Conservation (phyloP, 2,113 vertebrate genomes). For the Cichladusa arquata region DNA sequence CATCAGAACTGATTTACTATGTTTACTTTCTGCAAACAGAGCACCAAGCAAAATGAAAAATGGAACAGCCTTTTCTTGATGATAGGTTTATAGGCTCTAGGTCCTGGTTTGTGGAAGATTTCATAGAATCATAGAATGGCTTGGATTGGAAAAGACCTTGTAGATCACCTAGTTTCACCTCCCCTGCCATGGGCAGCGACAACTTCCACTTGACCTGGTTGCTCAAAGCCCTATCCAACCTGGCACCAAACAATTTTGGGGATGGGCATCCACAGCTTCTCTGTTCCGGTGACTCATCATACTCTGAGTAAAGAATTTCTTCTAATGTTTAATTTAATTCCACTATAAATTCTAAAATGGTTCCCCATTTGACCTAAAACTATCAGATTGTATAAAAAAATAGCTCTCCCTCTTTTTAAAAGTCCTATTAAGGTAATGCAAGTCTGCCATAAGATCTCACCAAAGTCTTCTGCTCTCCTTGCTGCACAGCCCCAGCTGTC, state of each 20-base stretch:
- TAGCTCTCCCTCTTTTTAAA: not conserved
- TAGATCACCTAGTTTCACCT: not conserved
- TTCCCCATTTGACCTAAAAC: not conserved
- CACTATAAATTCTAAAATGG: not conserved
- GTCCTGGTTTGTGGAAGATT: not conserved
- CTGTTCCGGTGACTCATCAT: not conserved
- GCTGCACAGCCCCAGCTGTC: not conserved
- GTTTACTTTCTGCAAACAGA: not conserved
- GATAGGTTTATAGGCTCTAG: not conserved
- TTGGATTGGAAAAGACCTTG: not conserved
- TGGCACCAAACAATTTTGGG: accelerated
- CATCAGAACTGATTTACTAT: not conserved
- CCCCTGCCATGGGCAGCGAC: not conserved
- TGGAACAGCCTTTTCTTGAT: not conserved
- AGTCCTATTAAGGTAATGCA: no score
- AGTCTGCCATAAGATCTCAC: not conserved
- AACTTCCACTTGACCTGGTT: not conserved
- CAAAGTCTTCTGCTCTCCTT: not conserved
- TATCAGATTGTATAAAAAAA: not conserved
- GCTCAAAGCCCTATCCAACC: not conserved
- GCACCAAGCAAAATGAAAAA: not conserved
- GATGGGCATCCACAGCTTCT: not conserved
- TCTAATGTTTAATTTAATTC: not conserved
- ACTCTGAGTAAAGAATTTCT: not conserved
- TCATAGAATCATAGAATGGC: not conserved